phyloP scores from a whole-genome alignment of 2,113 vertebrate genomes.

The Guaruba guarouba region DNA sequence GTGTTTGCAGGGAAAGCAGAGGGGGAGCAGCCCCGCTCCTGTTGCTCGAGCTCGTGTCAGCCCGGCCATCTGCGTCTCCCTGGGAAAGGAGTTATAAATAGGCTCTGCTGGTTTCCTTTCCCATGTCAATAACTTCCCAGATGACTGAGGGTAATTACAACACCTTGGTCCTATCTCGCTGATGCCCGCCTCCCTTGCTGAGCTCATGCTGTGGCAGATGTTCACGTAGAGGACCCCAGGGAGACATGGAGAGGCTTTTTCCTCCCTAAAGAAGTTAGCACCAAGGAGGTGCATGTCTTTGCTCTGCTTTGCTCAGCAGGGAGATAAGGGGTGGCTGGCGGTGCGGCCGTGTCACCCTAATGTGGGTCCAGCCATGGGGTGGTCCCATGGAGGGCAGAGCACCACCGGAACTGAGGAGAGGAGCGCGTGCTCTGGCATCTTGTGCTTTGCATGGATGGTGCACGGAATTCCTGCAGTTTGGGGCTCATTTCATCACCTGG shows the following conservation, averaged over 20 bases:
- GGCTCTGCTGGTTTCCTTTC: background rate
- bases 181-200: background rate
- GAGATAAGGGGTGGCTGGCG: background rate
- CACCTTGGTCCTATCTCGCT: background rate
- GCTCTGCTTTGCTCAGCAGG: background rate
- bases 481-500: background rate
- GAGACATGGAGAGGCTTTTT: background rate
- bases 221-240: background rate
- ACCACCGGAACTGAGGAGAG: rapidly evolving
- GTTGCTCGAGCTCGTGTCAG: background rate
- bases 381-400: background rate
- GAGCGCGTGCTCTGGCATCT: rapidly evolving
- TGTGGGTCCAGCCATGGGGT: rapidly evolving
- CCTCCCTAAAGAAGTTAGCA: background rate
- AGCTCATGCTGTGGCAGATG: background rate
- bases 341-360: rapidly evolving
- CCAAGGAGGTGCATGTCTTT: rapidly evolving
- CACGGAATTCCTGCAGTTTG: rapidly evolving
- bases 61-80: background rate
- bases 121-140: rapidly evolving
- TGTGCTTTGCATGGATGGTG: background rate
- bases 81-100: background rate
- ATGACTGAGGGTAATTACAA: background rate
- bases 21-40: background rate
- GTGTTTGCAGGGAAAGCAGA: background rate